Evolutionary conservation across 2,797 vertebrate genomes (phyloP).

Genomic region (Triplophysa yarkandensis): DNA sequence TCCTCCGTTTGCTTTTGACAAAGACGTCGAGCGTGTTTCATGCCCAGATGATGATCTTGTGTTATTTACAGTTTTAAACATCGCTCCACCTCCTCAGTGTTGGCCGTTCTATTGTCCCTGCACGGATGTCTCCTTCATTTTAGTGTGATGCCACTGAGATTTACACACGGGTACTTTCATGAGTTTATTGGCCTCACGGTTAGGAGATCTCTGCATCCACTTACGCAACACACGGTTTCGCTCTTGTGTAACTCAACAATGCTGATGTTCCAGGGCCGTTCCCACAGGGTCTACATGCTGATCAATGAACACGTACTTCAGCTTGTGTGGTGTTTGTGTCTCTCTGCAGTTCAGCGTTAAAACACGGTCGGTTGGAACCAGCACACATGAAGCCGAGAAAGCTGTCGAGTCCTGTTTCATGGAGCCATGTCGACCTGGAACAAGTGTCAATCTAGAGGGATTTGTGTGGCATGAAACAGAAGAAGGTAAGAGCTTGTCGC

Average conservation of each 20-base stretch:
- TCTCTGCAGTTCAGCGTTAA: constrained; percentile 88
- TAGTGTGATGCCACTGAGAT: neutral
- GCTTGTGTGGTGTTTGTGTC: constrained; percentile 77
- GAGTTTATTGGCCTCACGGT: neutral
- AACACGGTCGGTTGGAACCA: constrained; percentile 94
- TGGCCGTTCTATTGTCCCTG: constrained; percentile 37
- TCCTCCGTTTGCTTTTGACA: constrained; percentile 64
- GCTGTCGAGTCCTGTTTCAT: constrained; percentile 88
- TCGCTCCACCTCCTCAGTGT: constrained; percentile 9
- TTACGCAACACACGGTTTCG: neutral
- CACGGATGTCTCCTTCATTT: constrained; percentile 16
- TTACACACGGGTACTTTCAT: neutral
- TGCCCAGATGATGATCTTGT: constrained; percentile 32
- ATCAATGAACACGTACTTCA: constrained; percentile 26
- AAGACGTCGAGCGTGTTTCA: constrained; percentile 38
- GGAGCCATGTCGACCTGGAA: constrained; percentile 96
- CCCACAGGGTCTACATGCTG: neutral
- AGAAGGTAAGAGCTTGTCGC: constrained; percentile 80
- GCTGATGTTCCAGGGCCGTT: neutral
- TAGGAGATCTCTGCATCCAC: neutral
- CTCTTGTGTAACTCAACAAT: constrained; percentile 29
- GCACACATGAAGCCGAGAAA: constrained; percentile 88
- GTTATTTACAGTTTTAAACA: constrained; percentile 49
- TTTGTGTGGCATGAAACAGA: constrained; percentile 99
- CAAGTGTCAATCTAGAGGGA: constrained; percentile 97